Conservation (phyloP, 2,888 invertebrate genomes). For the Elmis aenea region DNA sequence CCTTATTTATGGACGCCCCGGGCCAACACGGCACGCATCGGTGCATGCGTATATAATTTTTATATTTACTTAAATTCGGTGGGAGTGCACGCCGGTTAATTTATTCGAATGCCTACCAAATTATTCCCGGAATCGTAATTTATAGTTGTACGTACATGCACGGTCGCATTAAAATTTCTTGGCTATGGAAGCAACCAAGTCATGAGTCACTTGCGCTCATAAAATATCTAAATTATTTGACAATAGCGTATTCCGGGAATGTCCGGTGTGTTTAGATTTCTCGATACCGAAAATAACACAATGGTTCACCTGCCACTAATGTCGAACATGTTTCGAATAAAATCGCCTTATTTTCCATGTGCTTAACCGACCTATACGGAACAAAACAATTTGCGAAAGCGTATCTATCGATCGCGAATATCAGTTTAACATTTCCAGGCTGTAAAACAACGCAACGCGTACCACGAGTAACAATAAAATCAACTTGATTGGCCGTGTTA, state of each 20-base stretch:
- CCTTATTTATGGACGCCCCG: slow-evolving; percentile 11
- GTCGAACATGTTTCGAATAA: not conserved
- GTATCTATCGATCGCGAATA: too few species aligned
- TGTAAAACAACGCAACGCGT: too few species aligned
- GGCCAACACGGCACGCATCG: slow-evolving; percentile 1
- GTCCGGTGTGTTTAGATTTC: not conserved
- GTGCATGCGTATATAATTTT: slow-evolving; percentile 2
- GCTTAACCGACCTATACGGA: too few species aligned
- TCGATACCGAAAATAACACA: not conserved
- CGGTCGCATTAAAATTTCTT: slow-evolving; percentile 23
- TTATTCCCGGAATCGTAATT: slow-evolving; percentile 30
- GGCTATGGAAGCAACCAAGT: slow-evolving; percentile 8
- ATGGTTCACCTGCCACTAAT: not conserved
- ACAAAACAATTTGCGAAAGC: too few species aligned
- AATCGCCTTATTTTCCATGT: too few species aligned
- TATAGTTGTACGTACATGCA: slow-evolving; percentile 22
- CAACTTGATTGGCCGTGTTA: too few species aligned
- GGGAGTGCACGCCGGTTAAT: slow-evolving; percentile 21
- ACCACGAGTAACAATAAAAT: too few species aligned
- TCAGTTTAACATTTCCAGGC: too few species aligned
- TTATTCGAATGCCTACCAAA: slow-evolving; percentile 32
- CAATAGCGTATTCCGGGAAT: not conserved
- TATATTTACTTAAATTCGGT: not conserved
- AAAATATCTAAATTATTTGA: not conserved
- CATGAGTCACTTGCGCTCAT: not conserved